These are phyloP conservation scores for Formica exsecta DNA, from an alignment of 1,140 invertebrate species.

Conservation along the genomic window DNA sequence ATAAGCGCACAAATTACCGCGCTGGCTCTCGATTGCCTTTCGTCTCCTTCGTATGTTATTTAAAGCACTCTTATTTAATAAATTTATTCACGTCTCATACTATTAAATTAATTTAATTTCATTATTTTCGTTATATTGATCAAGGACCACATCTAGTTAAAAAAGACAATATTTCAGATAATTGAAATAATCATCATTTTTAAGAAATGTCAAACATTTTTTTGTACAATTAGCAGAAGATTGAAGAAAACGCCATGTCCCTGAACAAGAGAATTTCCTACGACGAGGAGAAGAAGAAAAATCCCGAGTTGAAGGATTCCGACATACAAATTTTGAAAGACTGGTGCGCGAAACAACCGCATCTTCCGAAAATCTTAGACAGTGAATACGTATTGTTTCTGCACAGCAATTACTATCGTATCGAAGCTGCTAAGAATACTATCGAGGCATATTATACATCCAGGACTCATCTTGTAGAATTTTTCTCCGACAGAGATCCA, in stretches of 20 bases:
- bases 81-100: background rate
- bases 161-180: background rate
- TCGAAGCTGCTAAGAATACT: slow-evolving; percentile 88
- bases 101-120: background rate
- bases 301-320: slow-evolving; percentile 86
- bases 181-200: background rate
- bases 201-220: slow-evolving; percentile 11
- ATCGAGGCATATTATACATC: slow-evolving; percentile 89
- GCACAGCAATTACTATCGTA: slow-evolving; percentile 88
- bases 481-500: slow-evolving; percentile 87
- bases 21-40: too few relatives aligned
- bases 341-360: slow-evolving; percentile 88
- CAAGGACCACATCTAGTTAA: background rate
- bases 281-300: slow-evolving; percentile 87
- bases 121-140: background rate
- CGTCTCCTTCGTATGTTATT: background rate
- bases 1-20: too few relatives aligned
- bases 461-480: slow-evolving; percentile 87
- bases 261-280: slow-evolving; percentile 68
- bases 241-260: slow-evolving; percentile 35
- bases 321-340: slow-evolving; percentile 87
- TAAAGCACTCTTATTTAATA: background rate
- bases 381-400: slow-evolving; percentile 88
- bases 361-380: slow-evolving; percentile 87
- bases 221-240: background rate